Evolutionary conservation across 2,797 vertebrate species (phyloP), one percentile per base, ranked within the genome.

Genomic region (Sebastes steindachneri): DNA sequence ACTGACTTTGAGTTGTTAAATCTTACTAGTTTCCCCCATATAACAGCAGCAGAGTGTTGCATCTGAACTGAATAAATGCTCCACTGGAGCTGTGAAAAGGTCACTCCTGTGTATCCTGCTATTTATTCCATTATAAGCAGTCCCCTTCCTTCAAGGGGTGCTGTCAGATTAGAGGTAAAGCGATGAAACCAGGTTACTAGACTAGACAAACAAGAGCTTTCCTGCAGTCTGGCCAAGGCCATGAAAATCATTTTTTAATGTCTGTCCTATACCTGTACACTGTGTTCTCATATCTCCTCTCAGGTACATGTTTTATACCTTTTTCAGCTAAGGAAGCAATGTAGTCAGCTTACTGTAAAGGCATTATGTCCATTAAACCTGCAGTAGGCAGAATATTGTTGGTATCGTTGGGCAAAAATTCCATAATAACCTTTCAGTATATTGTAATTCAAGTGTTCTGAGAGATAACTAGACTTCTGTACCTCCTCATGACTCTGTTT

Each of bases 101-200:
- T 93, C 92, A 89, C 72, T 58, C 41, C 0, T 15, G 12, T 41
- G n/a, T 51, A 72, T 37, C 69, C 79, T 80, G 73, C 72, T 77
- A 69, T 82, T 90, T 53, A 53, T 53, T 91, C 82, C 84, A 87
- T 91, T 89, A 88, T 83, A 82, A 90, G 84, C 79, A 79, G 84
- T 62, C 70, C 81, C 37, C 81, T n/a, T 10, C 79, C 58, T 84
- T 58, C 9, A 9, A n/a, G 76, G 81, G 71, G 2, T 82, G 4
- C 74, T 74, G 75, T 63, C 80, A 82, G 77, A 81, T 87, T 86
- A 73, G 66, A 87, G 86, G 72, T 74, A 68, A 48, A 23, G 62
- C 77, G 26, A 33, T 79, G 74, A 81, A 82, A 83, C 51, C 79
- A 60, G 73, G 80, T 84, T 90, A 53, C 57, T 53, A 58, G 76